Conservation (phyloP, 1,140 invertebrate species). For the Araneus ventricosus region DNA sequence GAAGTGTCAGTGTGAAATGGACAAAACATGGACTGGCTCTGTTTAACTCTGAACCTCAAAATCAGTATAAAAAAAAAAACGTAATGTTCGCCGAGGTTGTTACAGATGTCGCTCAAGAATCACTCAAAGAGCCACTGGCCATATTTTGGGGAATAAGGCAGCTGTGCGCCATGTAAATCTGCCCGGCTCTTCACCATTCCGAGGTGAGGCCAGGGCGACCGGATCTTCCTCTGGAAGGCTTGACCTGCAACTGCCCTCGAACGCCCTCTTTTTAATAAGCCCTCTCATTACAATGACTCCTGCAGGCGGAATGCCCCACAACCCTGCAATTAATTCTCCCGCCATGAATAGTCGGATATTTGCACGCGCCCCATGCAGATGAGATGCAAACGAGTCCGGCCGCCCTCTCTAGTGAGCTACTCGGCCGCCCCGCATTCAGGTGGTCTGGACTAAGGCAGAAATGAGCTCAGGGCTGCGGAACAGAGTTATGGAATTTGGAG, state of each 20-base stretch:
- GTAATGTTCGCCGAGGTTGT: no score
- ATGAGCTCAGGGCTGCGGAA: slow-evolving; percentile 5
- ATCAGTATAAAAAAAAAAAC: no score
- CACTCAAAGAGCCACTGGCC: no score
- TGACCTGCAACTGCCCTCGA: not conserved
- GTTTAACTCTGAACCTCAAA: no score
- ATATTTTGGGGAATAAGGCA: no score
- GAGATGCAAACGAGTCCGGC: slow-evolving; percentile 43
- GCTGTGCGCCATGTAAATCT: no score
- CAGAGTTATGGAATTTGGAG: not conserved
- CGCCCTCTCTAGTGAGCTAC: slow-evolving; percentile 40
- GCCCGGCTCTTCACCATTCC: not conserved
- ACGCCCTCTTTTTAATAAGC: slow-evolving; percentile 33
- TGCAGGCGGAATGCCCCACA: not conserved
- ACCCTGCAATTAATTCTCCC: slow-evolving; percentile 29
- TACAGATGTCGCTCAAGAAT: no score
- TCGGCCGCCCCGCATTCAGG: not conserved
- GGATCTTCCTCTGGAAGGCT: not conserved
- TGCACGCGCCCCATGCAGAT: slow-evolving; percentile 43
- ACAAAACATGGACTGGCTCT: no score
- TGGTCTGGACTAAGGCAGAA: not conserved
- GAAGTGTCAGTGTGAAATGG: no score
- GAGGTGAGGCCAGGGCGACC: not conserved
- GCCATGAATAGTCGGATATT: slow-evolving; percentile 45
- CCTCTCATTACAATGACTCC: slow-evolving; percentile 1